Percentiles rank a stretch among this genome's conserved stretches.
Evolutionary conservation across 2,888 invertebrate genomes (phyloP).

Genomic region (Drepana falcataria): DNA sequence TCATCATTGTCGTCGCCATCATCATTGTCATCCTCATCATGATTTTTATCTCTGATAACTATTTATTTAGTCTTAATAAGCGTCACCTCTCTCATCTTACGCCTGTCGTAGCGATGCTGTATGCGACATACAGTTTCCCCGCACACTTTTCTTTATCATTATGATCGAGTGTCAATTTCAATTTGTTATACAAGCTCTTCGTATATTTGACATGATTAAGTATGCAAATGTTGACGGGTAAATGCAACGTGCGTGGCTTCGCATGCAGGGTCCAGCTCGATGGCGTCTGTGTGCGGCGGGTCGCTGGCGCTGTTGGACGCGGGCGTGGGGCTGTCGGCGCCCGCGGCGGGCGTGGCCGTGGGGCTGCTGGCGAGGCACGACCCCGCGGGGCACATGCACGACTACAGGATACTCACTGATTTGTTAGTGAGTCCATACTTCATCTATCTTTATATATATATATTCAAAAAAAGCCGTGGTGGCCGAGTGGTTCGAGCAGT

Average conservation of each 20-base stretch:
- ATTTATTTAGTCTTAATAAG: too few species aligned
- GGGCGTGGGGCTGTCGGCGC: slow-evolving; percentile 88
- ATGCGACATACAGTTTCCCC: too few species aligned
- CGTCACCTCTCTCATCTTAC: too few species aligned
- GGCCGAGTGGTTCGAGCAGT: slow-evolving; percentile 59
- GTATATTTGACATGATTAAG: too few species aligned
- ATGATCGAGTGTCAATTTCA: too few species aligned
- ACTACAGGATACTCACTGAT: slow-evolving; percentile 93
- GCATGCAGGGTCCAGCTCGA: slow-evolving; percentile 92
- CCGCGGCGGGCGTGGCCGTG: slow-evolving; percentile 96
- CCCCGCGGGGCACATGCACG: slow-evolving; percentile 77
- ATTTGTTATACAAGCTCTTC: too few species aligned
- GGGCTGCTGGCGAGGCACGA: slow-evolving; percentile 87
- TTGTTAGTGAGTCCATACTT: slow-evolving; percentile 83
- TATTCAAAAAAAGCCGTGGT: slow-evolving; percentile 82
- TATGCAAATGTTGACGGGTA: too few species aligned
- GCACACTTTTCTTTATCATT: too few species aligned
- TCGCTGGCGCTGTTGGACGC: slow-evolving; percentile 97
- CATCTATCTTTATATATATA: not conserved
- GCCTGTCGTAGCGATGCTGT: too few species aligned
- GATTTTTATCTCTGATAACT: too few species aligned
- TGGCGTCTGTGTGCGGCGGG: slow-evolving; percentile 98
- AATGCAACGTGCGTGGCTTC: not conserved
- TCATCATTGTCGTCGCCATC: too few species aligned
- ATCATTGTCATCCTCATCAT: too few species aligned